Evolutionary conservation across 2,888 invertebrate genomes (phyloP).

Genomic region (Rhaphigaster nebulosa): DNA sequence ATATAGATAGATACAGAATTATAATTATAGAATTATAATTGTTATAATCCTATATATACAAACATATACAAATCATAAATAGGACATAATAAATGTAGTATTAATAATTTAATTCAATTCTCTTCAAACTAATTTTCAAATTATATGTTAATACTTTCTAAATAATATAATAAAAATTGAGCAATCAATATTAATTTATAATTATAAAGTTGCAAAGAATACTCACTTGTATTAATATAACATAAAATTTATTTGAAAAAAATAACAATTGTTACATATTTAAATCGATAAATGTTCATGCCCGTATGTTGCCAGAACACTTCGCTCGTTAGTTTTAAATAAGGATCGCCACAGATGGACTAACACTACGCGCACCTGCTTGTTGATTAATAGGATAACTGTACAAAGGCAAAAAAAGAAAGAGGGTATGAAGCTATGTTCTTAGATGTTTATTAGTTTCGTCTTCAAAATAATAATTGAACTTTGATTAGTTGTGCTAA

Average conservation of each 20-base stretch:
- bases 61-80: too few relatives aligned
- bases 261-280: background rate
- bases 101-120: too few relatives aligned
- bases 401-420: background rate
- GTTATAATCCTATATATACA: too few relatives aligned
- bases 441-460: background rate
- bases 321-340: background rate
- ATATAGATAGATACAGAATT: too few relatives aligned
- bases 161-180: too few relatives aligned
- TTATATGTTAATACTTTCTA: too few relatives aligned
- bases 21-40: too few relatives aligned
- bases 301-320: background rate
- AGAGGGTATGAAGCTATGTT: background rate
- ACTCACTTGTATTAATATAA: background rate
- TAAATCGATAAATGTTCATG: background rate
- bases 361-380: background rate
- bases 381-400: background rate
- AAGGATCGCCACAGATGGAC: background rate
- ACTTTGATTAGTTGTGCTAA: too few relatives aligned
- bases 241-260: background rate
- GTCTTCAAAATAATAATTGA: background rate
- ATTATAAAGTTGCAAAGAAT: too few relatives aligned
- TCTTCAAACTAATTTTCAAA: too few relatives aligned
- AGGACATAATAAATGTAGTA: too few relatives aligned
- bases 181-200: too few relatives aligned